Conservation (phyloP, 1,140 invertebrate species). For the Solenopsis invicta region DNA sequence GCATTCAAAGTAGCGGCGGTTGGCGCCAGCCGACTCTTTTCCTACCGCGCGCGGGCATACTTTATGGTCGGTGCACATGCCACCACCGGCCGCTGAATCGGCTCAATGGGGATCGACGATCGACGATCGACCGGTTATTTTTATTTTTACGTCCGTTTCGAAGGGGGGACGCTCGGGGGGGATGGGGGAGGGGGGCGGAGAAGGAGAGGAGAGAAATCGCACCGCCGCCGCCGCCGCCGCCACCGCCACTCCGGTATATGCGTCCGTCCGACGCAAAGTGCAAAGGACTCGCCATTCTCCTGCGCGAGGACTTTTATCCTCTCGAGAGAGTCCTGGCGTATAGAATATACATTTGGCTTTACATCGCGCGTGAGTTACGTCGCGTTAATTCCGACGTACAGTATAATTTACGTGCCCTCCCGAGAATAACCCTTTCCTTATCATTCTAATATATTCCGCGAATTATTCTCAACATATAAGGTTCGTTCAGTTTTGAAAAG, state of each 20-base stretch:
- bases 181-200: background rate
- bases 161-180: background rate
- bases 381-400: background rate
- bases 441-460: background rate
- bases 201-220: background rate
- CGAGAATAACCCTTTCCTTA: background rate
- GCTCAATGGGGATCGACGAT: conserved; percentile 65
- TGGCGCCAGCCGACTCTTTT: conserved; percentile 81
- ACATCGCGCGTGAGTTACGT: background rate
- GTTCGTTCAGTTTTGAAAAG: background rate
- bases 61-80: conserved; percentile 77
- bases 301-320: conserved; percentile 6
- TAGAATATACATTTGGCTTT: conserved; percentile 14
- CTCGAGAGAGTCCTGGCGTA: background rate
- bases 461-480: conserved; percentile 2
- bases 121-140: conserved; percentile 58
- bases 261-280: background rate
- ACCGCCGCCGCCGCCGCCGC: background rate
- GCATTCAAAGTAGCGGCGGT: conserved; percentile 81
- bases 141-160: conserved; percentile 43
- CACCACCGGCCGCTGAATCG: conserved; percentile 48
- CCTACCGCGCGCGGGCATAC: conserved; percentile 77
- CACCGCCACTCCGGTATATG: background rate
- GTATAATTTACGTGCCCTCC: background rate
- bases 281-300: conserved; percentile 30